Evolutionary conservation across 1,140 invertebrate species (phyloP), one percentile per base, ranked within the genome.

Genomic region (Elysia chlorotica): DNA sequence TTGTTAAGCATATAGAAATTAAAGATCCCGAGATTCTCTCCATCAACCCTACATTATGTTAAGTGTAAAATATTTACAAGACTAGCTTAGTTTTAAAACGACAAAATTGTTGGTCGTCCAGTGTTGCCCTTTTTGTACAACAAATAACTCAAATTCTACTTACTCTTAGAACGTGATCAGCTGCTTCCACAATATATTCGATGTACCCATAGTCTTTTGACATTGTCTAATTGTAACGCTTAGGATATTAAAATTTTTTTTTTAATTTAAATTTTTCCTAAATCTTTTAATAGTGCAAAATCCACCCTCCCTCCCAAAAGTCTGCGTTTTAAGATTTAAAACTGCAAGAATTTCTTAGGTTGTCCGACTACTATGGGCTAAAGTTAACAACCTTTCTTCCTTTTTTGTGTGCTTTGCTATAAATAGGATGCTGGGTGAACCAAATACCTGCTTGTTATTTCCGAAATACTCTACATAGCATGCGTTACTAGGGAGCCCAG

Each of bases 391-490:
- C 10, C 41, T 14, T 48, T 10, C n/a, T 48, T n/a, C 41, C n/a
- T 6, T 6, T 23, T 28, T 3, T 56, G 54, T 56, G 19, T 56
- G n/a, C 30, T 56, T 3, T 56, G 30, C 28, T 25, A 23, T 2
- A 6, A 28, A 19, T 14, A 62, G 33, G 31, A 35, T 31, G 37
- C 31, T 31, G 21, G 6, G 37, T 21, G 30, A 17, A 3, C 23
- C 63, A 38, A 67, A 67, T 67, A 67, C 65, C 65, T 67, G 65
- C 56, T 67, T 67, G 65, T 67, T 67, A 67, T n/a, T 67, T 67
- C 65, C 65, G 56, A 67, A 67, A 67, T 67, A 67, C 56, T 67
- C 65, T 67, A 67, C 65, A 67, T 48, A 33, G 65, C 56, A 67
- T 54, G 65, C 65, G 36, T 67, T 67, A 67, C 2, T 35, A 25